Percentiles rank a stretch among this genome's conserved stretches.
Conservation (phyloP, 1,140 invertebrate species). For the Sinonovacula constricta region DNA sequence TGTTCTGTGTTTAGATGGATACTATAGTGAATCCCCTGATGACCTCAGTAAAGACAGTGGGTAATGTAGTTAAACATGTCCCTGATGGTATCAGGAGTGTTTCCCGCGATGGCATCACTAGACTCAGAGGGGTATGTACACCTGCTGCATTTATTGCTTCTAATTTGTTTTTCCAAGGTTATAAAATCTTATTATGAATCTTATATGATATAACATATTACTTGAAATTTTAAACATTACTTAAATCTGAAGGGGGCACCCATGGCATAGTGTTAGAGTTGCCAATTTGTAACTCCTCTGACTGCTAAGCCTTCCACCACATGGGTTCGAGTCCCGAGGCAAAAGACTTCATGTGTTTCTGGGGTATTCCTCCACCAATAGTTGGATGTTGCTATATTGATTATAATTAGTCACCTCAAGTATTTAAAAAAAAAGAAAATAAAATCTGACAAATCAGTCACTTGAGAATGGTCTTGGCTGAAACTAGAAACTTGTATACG, state of each 20-base stretch:
- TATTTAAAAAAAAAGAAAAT: too few species aligned
- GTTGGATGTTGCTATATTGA: too few species aligned
- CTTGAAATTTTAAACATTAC: not conserved
- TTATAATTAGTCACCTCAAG: too few species aligned
- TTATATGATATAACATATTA: not conserved
- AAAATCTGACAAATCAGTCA: too few species aligned
- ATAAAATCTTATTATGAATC: conserved; percentile 40
- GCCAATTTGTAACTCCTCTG: not conserved
- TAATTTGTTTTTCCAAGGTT: too few species aligned
- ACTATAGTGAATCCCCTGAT: conserved; percentile 88
- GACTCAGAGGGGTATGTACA: conserved; percentile 38
- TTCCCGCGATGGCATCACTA: conserved; percentile 53
- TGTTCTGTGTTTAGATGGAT: conserved; percentile 77
- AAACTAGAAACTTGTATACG: too few species aligned
- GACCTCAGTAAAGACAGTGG: conserved; percentile 87
- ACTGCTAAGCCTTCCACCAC: too few species aligned
- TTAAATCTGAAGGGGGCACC: not conserved
- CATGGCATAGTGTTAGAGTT: not conserved
- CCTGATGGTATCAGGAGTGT: conserved; percentile 90
- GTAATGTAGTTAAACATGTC: conserved; percentile 82
- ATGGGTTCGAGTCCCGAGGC: too few species aligned
- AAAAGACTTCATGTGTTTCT: too few species aligned
- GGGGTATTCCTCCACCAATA: too few species aligned
- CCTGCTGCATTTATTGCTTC: too few species aligned
- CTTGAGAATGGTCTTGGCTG: too few species aligned